Percentiles rank a stretch among this genome's conserved stretches.
Evolutionary conservation across 2,888 invertebrate genomes (phyloP).

Genomic region (Sphinx pinastri): DNA sequence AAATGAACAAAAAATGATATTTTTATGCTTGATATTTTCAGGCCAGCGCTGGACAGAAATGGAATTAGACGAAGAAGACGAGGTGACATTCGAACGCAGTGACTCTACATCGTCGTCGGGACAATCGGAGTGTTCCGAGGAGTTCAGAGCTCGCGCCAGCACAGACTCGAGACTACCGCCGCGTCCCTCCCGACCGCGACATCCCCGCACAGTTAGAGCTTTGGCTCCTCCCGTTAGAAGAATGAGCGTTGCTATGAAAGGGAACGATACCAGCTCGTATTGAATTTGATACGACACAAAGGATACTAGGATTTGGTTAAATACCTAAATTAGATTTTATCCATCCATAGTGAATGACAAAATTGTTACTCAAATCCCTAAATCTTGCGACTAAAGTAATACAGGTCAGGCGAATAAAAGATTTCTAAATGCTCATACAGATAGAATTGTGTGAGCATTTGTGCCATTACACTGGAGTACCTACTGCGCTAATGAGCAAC

Average conservation of each 20-base stretch:
- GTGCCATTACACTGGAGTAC: too few species aligned
- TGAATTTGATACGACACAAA: constrained; percentile 37
- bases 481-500: too few species aligned
- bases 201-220: constrained; percentile 67
- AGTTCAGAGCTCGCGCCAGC: constrained; percentile 89
- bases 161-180: constrained; percentile 86
- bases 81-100: constrained; percentile 66
- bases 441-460: too few species aligned
- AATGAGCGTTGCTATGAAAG: constrained; percentile 91
- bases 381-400: too few species aligned
- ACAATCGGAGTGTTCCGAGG: constrained; percentile 62
- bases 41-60: constrained; percentile 86
- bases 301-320: too few species aligned
- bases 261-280: constrained; percentile 83
- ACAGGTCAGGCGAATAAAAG: too few species aligned
- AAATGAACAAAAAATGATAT: too few species aligned
- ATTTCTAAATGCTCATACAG: too few species aligned
- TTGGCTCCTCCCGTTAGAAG: constrained; percentile 85
- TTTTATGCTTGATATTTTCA: constrained; percentile 42
- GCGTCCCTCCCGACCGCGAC: constrained; percentile 84
- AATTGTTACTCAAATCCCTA: too few species aligned
- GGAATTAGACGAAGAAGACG: constrained; percentile 85
- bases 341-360: too few species aligned
- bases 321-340: too few species aligned
- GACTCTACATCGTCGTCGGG: constrained; percentile 72